phyloP scores from a whole-genome alignment of 2,797 vertebrate species.

The Pseudocheirus occidentalis region DNA sequence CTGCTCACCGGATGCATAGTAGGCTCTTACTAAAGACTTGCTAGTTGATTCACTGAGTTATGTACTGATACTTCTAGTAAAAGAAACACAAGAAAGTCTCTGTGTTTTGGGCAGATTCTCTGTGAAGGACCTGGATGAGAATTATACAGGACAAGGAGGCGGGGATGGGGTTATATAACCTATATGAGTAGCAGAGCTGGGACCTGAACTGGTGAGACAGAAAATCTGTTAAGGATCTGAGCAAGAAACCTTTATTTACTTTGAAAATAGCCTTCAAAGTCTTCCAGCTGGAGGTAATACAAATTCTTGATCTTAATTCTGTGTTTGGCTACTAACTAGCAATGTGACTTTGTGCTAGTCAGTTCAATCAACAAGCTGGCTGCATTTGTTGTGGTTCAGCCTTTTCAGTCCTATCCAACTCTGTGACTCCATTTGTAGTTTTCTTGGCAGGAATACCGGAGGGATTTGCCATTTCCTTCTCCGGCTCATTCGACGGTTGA shows the following conservation, averaged over 20 bases:
- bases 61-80: too few species aligned
- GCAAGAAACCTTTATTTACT: not conserved
- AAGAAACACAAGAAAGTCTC: too few species aligned
- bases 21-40: too few species aligned
- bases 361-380: not conserved
- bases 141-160: not conserved
- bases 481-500: not conserved
- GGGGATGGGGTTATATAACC: not conserved
- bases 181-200: not conserved
- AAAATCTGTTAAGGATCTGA: not conserved
- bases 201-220: not conserved
- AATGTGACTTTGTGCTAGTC: not conserved
- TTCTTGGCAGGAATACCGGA: not conserved
- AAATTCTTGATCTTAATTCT: slow-evolving; percentile 27
- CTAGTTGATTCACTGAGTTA: too few species aligned
- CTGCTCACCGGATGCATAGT: too few species aligned
- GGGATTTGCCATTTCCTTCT: not conserved
- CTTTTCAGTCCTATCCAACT: not conserved
- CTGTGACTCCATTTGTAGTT: not conserved
- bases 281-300: not conserved
- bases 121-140: not conserved
- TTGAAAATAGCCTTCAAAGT: not conserved
- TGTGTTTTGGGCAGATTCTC: too few species aligned
- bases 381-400: not conserved
- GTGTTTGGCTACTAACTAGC: not conserved